Conservation (phyloP, 2,888 invertebrate species). For the Endomychus coccineus region DNA sequence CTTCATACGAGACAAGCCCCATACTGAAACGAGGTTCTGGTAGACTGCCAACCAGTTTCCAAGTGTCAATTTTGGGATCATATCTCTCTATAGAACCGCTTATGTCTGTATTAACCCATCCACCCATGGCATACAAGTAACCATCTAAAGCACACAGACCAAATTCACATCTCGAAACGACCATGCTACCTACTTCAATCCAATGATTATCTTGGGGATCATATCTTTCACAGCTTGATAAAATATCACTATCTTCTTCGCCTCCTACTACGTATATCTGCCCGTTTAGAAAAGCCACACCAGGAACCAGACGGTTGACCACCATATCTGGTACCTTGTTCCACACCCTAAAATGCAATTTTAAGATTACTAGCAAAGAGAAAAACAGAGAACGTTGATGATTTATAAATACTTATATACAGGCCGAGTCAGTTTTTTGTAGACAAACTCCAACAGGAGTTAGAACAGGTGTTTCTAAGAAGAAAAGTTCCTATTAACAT, state of each 20-base stretch:
- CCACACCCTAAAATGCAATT: slow-evolving; percentile 58
- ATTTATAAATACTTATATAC: too few relatives aligned
- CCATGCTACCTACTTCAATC: slow-evolving; percentile 18
- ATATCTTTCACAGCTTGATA: slow-evolving; percentile 80
- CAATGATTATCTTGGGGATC: slow-evolving; percentile 49
- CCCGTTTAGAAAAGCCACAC: slow-evolving; percentile 72
- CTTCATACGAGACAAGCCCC: slow-evolving; percentile 80
- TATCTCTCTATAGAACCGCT: slow-evolving; percentile 83
- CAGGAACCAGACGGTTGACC: slow-evolving; percentile 80
- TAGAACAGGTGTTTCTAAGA: too few relatives aligned
- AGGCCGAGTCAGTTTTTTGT: too few relatives aligned
- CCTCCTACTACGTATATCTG: slow-evolving; percentile 88
- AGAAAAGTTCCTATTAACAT: too few relatives aligned
- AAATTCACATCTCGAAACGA: slow-evolving; percentile 66
- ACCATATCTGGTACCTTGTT: slow-evolving; percentile 73
- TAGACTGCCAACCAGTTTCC: slow-evolving; percentile 71
- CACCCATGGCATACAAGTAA: slow-evolving; percentile 80
- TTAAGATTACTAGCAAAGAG: too few relatives aligned
- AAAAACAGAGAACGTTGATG: too few relatives aligned
- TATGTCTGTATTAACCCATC: slow-evolving; percentile 89
- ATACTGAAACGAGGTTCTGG: slow-evolving; percentile 84
- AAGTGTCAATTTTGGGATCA: slow-evolving; percentile 69
- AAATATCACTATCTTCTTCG: slow-evolving; percentile 81
- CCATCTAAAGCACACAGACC: slow-evolving; percentile 80
- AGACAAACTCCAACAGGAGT: too few relatives aligned